These are phyloP conservation scores for Eilema depressum DNA, from an alignment of 2,888 invertebrate genomes.

Conservation along the genomic window DNA sequence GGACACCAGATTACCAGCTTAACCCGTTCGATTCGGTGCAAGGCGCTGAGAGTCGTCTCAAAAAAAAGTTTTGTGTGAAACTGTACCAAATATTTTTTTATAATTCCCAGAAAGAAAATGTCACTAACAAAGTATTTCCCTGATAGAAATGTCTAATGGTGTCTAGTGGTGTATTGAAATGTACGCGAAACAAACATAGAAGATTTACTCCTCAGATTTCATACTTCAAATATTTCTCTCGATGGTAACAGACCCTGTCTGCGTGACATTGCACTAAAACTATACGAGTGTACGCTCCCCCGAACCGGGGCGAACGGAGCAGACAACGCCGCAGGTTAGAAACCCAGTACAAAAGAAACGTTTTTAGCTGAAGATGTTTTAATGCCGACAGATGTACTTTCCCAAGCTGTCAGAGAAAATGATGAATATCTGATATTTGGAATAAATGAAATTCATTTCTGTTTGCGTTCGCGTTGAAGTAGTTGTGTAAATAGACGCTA, in stretches of 20 bases:
- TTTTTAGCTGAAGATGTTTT: constrained; percentile 50
- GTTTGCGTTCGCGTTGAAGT: background rate
- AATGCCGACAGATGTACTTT: constrained; percentile 48
- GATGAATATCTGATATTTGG: constrained; percentile 46
- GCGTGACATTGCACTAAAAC: constrained; percentile 52
- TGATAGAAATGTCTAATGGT: background rate
- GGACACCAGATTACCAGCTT: no score
- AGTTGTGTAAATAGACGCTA: constrained; percentile 3
- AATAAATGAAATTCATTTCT: constrained; percentile 13
- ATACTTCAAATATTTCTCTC: constrained; percentile 7
- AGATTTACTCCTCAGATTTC: background rate
- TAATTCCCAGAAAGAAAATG: no score
- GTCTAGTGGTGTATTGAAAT: background rate
- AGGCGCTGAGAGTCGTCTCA: no score
- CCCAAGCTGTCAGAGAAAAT: constrained; percentile 31
- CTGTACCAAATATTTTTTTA: no score
- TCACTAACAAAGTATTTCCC: no score
- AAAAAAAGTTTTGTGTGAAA: no score
- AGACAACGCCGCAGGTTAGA: constrained; percentile 46
- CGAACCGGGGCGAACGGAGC: constrained; percentile 24
- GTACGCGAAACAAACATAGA: background rate
- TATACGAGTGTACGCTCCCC: constrained; percentile 24
- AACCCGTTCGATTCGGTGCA: no score
- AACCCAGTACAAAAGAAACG: constrained; percentile 50
- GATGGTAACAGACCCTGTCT: background rate